These are phyloP conservation scores for Papilio machaon DNA, from an alignment of 1,140 invertebrate species.

Conservation along the genomic window DNA sequence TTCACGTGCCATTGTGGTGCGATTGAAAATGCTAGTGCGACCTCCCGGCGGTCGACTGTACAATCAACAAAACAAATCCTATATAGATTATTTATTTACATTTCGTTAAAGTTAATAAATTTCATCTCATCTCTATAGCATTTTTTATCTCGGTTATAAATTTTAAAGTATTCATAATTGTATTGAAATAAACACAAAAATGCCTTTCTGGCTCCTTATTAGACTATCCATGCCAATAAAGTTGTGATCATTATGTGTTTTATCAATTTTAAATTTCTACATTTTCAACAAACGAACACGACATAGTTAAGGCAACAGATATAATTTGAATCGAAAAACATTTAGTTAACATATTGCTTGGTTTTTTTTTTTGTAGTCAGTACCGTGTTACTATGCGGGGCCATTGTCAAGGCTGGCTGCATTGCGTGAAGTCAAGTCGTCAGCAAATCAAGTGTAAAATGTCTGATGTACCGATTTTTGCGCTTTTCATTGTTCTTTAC, in stretches of 20 bases:
- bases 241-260: no score
- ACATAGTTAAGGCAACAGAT: no score
- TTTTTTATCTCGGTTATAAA: no score
- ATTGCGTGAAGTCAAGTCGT: conserved; percentile 25
- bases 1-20: conserved; percentile 28
- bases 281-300: no score
- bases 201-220: no score
- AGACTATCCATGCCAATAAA: no score
- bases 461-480: conserved; percentile 3
- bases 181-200: no score
- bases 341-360: no score
- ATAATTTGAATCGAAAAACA: no score
- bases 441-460: conserved; percentile 29
- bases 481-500: not conserved
- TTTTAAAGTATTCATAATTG: no score
- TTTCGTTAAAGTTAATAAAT: not conserved
- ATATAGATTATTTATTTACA: not conserved
- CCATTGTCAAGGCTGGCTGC: conserved; percentile 30
- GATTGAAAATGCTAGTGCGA: conserved; percentile 21
- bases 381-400: conserved; percentile 15
- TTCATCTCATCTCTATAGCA: no score
- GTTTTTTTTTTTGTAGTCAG: not conserved
- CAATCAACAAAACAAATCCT: not conserved
- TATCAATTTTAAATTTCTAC: no score
- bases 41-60: conserved; percentile 25